phyloP scores from a whole-genome alignment of 2,797 vertebrate genomes.

The Manis pentadactyla region DNA sequence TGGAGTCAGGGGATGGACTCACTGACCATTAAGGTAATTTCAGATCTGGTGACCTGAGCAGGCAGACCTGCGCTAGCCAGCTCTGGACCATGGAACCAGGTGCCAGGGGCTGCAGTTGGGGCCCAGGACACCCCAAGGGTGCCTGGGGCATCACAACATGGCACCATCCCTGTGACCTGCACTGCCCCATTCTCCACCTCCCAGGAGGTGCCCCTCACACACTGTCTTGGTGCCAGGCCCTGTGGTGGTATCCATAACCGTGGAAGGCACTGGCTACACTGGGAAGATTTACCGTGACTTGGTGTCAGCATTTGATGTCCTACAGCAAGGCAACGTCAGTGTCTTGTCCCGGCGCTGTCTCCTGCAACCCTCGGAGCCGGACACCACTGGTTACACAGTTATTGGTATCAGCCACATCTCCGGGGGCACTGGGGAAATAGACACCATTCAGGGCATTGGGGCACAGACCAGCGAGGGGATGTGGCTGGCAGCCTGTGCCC shows the following conservation, averaged over 20 bases:
- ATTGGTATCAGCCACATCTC: constrained; percentile 82
- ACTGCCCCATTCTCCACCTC: background rate
- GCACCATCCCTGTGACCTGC: background rate
- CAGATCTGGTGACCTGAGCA: background rate
- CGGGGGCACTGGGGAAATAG: accelerated
- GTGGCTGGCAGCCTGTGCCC: background rate
- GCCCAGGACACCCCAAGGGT: background rate
- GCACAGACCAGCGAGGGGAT: background rate
- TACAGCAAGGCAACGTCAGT: constrained; percentile 92
- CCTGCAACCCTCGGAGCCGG: constrained; percentile 87
- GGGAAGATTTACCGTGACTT: constrained; percentile 92
- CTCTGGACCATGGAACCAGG: background rate
- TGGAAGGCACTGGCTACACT: constrained; percentile 90
- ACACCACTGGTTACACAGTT: constrained; percentile 80
- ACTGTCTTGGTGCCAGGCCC: constrained; percentile 86
- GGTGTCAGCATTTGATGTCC: constrained; percentile 88
- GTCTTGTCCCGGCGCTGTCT: constrained; percentile 91
- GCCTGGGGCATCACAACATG: too few species aligned
- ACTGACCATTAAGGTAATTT: background rate
- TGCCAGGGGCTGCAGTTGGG: background rate
- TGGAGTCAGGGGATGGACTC: background rate
- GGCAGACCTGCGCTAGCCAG: background rate
- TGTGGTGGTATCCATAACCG: constrained; percentile 78
- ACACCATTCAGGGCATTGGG: background rate
- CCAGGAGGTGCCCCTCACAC: background rate